Evolutionary conservation across 2,797 vertebrate species (phyloP).

Genomic region (Strix occidentalis): DNA sequence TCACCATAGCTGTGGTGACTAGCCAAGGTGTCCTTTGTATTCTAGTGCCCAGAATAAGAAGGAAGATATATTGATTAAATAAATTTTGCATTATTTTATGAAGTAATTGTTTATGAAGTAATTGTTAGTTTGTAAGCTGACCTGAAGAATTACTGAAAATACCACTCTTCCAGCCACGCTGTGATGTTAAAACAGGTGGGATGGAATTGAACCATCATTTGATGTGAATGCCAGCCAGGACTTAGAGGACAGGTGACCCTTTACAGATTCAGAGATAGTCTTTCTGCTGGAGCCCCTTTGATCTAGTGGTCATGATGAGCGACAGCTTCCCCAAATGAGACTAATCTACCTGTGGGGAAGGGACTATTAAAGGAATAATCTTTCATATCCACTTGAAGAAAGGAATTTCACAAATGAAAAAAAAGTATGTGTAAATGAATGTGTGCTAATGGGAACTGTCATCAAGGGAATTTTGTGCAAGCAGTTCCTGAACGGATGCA

Average conservation of each 20-base stretch:
- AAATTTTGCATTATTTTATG: neutral
- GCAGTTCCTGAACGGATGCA: constrained; percentile 20
- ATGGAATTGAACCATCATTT: neutral
- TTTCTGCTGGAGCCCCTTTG: constrained; percentile 50
- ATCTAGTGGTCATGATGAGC: constrained; percentile 40
- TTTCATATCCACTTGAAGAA: constrained; percentile 56
- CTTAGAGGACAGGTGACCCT: constrained; percentile 1
- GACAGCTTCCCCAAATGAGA: constrained; percentile 18
- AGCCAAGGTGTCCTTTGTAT: neutral
- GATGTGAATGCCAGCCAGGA: neutral
- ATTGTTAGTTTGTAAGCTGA: neutral
- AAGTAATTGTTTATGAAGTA: neutral
- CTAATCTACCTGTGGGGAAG: constrained; percentile 27
- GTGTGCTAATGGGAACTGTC: constrained; percentile 64
- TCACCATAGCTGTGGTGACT: neutral
- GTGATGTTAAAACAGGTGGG: neutral
- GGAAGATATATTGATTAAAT: neutral
- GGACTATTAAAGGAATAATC: constrained; percentile 26
- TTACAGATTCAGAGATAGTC: constrained; percentile 14
- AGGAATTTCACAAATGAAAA: constrained; percentile 59
- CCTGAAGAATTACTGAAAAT: neutral
- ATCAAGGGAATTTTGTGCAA: constrained; percentile 17
- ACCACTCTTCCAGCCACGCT: neutral
- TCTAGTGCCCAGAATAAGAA: neutral
- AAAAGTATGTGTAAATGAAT: constrained; percentile 40